Percentiles rank a stretch among this genome's conserved stretches.
phyloP scores from a whole-genome alignment of 2,113 vertebrate species.

The Zapus hudsonius region DNA sequence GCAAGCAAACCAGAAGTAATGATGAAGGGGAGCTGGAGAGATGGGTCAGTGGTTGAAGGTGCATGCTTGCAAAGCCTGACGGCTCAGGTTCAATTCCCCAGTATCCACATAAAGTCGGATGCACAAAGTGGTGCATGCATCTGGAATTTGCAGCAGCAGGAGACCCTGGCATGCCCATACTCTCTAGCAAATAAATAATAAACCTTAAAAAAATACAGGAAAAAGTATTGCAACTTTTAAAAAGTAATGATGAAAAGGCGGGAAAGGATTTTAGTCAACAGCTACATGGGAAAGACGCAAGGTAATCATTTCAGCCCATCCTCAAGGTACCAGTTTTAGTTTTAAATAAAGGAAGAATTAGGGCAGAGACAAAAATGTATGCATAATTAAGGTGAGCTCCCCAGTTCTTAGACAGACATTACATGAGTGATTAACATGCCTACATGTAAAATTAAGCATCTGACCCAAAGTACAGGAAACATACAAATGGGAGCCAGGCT shows the following conservation, averaged over 20 bases:
- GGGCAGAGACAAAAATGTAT: not conserved
- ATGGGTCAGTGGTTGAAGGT: no score
- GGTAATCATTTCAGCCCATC: not conserved
- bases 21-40: no score
- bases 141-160: no score
- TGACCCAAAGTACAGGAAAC: not conserved
- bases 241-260: not conserved
- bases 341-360: not conserved
- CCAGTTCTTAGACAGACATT: not conserved
- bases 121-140: no score
- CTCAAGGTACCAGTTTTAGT: not conserved
- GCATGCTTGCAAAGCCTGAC: no score
- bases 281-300: not conserved
- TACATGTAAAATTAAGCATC: not conserved
- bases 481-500: not conserved
- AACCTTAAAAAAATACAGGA: no score
- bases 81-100: no score
- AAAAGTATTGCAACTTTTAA: no score
- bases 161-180: no score
- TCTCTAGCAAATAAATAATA: no score
- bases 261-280: not conserved
- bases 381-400: not conserved
- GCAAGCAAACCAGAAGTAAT: no score
- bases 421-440: not conserved
- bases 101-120: no score